Conservation (phyloP, 2,113 vertebrate genomes). For the Tetrao urogallus region DNA sequence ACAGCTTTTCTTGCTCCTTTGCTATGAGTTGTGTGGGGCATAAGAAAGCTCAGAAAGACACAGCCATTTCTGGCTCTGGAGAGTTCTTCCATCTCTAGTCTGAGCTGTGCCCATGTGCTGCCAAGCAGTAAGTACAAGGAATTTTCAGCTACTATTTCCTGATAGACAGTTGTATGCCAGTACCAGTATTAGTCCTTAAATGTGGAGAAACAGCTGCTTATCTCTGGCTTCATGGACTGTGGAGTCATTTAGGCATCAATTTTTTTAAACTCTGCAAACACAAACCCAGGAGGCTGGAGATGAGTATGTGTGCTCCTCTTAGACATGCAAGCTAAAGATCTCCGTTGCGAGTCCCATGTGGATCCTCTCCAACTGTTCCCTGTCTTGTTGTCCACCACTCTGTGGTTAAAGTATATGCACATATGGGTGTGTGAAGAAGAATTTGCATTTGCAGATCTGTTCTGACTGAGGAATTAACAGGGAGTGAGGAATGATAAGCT, state of each 20-base stretch:
- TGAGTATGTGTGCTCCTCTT: slow-evolving; percentile 45
- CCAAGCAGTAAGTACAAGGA: neutral
- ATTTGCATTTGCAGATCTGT: neutral
- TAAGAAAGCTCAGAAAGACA: neutral
- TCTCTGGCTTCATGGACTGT: neutral
- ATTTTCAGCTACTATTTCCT: neutral
- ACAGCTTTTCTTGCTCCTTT: neutral
- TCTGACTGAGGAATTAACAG: neutral
- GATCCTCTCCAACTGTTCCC: neutral
- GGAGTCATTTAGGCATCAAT: slow-evolving; percentile 18
- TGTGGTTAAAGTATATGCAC: neutral
- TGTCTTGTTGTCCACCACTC: neutral
- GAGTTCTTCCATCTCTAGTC: neutral
- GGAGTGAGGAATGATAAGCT: neutral
- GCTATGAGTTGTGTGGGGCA: neutral
- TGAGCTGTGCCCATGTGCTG: neutral
- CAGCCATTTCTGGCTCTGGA: neutral
- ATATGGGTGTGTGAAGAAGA: neutral
- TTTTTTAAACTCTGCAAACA: slow-evolving; percentile 54
- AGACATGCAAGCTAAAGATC: slow-evolving; percentile 31
- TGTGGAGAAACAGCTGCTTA: neutral
- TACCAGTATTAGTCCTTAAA: neutral
- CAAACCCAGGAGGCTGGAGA: neutral
- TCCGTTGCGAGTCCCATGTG: neutral
- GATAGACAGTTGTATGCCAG: neutral